Percentiles rank a stretch among this genome's conserved stretches.
Evolutionary conservation across 2,113 vertebrate species (phyloP).

Genomic region (Nannobrachium achirus): DNA sequence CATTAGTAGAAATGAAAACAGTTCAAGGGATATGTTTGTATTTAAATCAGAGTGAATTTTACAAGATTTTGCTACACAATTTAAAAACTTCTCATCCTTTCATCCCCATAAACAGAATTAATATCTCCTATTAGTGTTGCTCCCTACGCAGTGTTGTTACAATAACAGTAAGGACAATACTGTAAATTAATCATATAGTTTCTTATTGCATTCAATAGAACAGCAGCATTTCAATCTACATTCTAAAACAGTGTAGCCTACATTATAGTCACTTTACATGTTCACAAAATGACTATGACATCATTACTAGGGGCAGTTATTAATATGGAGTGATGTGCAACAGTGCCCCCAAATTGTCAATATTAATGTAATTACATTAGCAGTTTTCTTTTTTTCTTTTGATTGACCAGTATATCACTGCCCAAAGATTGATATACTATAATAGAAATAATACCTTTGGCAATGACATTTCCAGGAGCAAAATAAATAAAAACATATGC

Average conservation of each 20-base stretch:
- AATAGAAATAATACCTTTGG: no score
- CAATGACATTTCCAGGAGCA: not conserved
- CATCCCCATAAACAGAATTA: not conserved
- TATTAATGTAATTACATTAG: not conserved
- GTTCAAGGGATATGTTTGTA: slow-evolving; percentile 10
- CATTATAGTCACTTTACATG: not conserved
- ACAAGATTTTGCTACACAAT: not conserved
- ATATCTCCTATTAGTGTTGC: not conserved
- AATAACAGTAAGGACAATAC: not conserved
- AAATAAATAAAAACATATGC: slow-evolving; percentile 21
- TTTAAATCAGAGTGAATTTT: not conserved
- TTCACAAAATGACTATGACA: not conserved
- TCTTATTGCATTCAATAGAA: slow-evolving; percentile 27
- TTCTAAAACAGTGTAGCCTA: not conserved
- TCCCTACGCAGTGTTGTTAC: not conserved
- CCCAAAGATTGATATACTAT: not conserved
- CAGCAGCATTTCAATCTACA: slow-evolving; percentile 33
- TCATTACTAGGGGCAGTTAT: not conserved
- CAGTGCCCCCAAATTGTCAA: not conserved
- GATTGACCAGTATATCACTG: not conserved
- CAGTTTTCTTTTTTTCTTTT: not conserved
- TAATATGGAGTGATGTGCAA: not conserved
- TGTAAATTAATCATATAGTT: not conserved
- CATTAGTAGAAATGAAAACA: not conserved
- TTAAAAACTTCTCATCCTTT: not conserved